phyloP scores from a whole-genome alignment of 37 sponge, comb jelly and placozoan species.

The Eunapius fragilis region DNA sequence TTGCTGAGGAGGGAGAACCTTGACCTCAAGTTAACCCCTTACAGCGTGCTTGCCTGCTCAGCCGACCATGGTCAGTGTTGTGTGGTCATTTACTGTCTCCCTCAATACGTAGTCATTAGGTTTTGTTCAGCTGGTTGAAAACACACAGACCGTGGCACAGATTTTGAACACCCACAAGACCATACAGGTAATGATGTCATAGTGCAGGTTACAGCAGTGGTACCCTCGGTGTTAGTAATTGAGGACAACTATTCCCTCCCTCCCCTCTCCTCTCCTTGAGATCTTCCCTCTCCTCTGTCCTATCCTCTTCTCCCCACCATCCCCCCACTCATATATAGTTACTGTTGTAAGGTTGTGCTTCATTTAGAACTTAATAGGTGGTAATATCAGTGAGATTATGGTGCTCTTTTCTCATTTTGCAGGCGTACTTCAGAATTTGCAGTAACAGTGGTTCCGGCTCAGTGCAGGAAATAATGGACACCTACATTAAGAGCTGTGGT shows the following conservation, averaged over 20 bases:
- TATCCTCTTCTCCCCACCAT: no score
- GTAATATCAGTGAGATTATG: no score
- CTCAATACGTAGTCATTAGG: slow-evolving; percentile 31
- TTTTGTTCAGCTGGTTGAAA: slow-evolving; percentile 81
- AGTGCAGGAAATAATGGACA: slow-evolving; percentile 95
- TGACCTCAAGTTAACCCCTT: slow-evolving; percentile 98
- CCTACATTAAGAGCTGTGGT: slow-evolving; percentile 96
- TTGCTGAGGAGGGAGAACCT: slow-evolving; percentile 92
- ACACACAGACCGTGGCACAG: slow-evolving; percentile 82
- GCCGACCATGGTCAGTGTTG: slow-evolving; percentile 51
- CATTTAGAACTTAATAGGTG: no score
- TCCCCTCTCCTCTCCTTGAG: no score
- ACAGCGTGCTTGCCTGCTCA: slow-evolving; percentile 90
- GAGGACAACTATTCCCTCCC: no score
- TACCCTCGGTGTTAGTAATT: no score
- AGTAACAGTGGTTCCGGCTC: slow-evolving; percentile 56
- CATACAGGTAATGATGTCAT: slow-evolving; percentile 73
- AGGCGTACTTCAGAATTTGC: slow-evolving; percentile 68
- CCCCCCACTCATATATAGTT: no score
- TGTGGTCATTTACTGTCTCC: not conserved
- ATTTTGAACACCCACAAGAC: slow-evolving; percentile 76
- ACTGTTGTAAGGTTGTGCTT: no score
- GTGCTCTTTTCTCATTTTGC: no score
- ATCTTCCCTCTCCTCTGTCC: no score
- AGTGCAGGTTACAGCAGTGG: slow-evolving; percentile 15